Percentiles rank a stretch among this genome's conserved stretches.
Evolutionary conservation across 2,888 invertebrate genomes (phyloP).

Genomic region (Hipparchia semele): DNA sequence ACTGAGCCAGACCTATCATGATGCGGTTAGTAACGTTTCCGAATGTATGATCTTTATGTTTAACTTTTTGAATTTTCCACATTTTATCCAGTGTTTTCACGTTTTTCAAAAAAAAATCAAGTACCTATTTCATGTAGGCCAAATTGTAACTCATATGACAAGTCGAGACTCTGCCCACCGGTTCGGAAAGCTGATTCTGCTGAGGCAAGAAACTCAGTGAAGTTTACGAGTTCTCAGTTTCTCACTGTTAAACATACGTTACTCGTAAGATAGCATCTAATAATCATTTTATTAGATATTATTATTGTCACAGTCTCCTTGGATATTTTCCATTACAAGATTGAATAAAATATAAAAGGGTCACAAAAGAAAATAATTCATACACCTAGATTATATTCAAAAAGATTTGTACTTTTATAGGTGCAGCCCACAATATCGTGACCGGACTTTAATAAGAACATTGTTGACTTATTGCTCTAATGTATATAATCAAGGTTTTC

Average conservation of each 20-base stretch:
- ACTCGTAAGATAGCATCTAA: not conserved
- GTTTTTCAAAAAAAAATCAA: too few relatives aligned
- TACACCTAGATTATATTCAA: not conserved
- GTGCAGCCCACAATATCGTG: not conserved
- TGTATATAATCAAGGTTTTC: conserved; percentile 16
- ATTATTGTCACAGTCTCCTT: too few relatives aligned
- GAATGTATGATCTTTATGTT: not conserved
- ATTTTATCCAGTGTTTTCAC: too few relatives aligned
- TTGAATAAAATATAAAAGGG: not conserved
- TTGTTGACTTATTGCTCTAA: conserved; percentile 22
- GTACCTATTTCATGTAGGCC: too few relatives aligned
- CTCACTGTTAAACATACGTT: not conserved
- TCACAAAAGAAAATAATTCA: not conserved
- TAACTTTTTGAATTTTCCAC: not conserved
- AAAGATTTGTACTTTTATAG: conserved; percentile 6
- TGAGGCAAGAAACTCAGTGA: too few relatives aligned
- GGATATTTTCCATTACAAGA: not conserved
- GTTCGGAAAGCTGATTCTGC: too few relatives aligned
- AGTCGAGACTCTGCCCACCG: too few relatives aligned
- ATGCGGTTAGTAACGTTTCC: conserved; percentile 4
- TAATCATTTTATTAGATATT: not conserved
- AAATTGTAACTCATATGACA: too few relatives aligned
- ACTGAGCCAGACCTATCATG: conserved; percentile 20
- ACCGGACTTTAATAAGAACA: conserved; percentile 19
- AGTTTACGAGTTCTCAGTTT: not conserved